Percentiles rank a stretch among this genome's conserved stretches.
phyloP scores from a whole-genome alignment of 2,888 invertebrate species.

The Luperina nickerlii region DNA sequence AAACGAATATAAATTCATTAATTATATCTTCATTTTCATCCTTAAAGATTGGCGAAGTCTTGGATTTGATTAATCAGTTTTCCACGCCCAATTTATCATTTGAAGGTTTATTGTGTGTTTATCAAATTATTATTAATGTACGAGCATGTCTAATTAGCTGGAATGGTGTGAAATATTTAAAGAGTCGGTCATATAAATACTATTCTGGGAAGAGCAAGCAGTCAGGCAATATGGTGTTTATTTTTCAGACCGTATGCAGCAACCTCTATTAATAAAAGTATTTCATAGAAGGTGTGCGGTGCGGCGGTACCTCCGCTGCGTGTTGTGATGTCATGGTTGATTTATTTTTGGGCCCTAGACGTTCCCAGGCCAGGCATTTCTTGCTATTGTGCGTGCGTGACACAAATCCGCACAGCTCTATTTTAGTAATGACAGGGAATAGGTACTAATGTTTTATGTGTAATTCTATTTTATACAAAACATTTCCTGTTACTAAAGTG shows the following conservation, averaged over 20 bases:
- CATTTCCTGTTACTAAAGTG: conserved; percentile 77
- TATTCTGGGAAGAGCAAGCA: conserved; percentile 44
- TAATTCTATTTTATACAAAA: conserved; percentile 72
- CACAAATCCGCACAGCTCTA: conserved; percentile 65
- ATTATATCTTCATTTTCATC: conserved; percentile 62
- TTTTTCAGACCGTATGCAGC: conserved; percentile 43
- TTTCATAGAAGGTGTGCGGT: conserved; percentile 56
- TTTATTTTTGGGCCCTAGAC: conserved; percentile 66
- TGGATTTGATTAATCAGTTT: conserved; percentile 57
- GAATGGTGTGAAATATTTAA: conserved; percentile 19
- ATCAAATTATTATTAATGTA: conserved; percentile 29
- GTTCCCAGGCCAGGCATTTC: conserved; percentile 57
- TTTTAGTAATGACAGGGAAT: conserved; percentile 64
- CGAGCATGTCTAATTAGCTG: conserved; percentile 25
- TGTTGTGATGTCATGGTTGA: conserved; percentile 67
- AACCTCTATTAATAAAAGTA: conserved; percentile 51
- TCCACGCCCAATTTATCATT: conserved; percentile 53
- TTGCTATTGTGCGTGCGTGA: conserved; percentile 68
- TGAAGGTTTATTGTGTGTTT: conserved; percentile 47
- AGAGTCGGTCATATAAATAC: not conserved
- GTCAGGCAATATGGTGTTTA: conserved; percentile 26
- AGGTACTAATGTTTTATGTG: conserved; percentile 60
- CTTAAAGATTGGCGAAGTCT: conserved; percentile 49
- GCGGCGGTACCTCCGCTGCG: conserved; percentile 48
- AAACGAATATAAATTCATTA: conserved; percentile 68